Conservation (phyloP, 2,888 invertebrate genomes). For the Opisthograptis luteolata region DNA sequence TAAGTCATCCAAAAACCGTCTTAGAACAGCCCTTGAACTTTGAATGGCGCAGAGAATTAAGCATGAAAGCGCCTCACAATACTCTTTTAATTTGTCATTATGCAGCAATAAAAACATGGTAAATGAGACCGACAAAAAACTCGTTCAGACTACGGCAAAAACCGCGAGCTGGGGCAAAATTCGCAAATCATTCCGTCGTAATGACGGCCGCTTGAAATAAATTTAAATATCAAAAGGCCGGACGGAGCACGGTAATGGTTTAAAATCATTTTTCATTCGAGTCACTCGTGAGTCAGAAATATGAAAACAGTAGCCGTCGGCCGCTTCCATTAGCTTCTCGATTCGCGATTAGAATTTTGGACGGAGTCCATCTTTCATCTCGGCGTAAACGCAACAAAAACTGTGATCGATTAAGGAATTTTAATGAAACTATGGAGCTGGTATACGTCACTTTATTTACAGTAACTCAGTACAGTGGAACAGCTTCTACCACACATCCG, state of each 20-base stretch:
- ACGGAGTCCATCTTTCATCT: conserved; percentile 68
- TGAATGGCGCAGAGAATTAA: conserved; percentile 67
- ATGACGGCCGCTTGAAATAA: conserved; percentile 83
- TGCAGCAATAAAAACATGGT: conserved; percentile 82
- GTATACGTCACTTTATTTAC: conserved; percentile 36
- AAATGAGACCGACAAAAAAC: conserved; percentile 82
- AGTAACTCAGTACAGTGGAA: conserved; percentile 27
- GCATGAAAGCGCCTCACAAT: conserved; percentile 80
- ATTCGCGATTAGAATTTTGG: conserved; percentile 73
- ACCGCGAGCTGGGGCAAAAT: conserved; percentile 80
- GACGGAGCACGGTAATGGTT: conserved; percentile 83
- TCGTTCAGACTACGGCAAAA: conserved; percentile 78
- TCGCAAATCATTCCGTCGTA: conserved; percentile 82
- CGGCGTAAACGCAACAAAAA: conserved; percentile 44
- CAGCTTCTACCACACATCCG: too few species aligned
- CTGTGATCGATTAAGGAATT: conserved; percentile 44
- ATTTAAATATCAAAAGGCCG: conserved; percentile 84
- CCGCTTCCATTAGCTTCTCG: conserved; percentile 74
- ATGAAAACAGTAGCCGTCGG: conserved; percentile 80
- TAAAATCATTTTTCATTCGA: conserved; percentile 84
- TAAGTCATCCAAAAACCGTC: conserved; percentile 56
- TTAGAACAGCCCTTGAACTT: conserved; percentile 63
- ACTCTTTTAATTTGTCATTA: conserved; percentile 83
- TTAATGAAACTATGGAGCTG: conserved; percentile 50
- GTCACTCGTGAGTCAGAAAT: conserved; percentile 79